phyloP scores from a whole-genome alignment of 2,888 invertebrate genomes.

The Drosophila neonasuta region DNA sequence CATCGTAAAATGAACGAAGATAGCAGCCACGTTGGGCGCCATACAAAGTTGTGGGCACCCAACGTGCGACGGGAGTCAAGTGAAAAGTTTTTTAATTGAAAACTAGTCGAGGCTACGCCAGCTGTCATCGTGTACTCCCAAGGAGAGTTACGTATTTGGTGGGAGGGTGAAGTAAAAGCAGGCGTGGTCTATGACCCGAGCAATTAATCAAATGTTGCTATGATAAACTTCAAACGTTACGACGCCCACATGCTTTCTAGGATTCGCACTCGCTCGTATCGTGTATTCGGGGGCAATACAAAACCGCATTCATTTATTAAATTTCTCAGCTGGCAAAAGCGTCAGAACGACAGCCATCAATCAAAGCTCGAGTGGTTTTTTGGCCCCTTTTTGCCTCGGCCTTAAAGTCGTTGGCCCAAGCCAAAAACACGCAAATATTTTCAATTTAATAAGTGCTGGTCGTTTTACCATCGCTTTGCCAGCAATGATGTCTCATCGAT shows the following conservation, averaged over 20 bases:
- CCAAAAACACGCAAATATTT: conserved; percentile 43
- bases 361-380: conserved; percentile 49
- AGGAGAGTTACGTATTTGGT: neutral
- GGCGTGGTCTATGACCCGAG: conserved; percentile 27
- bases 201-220: conserved; percentile 65
- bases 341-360: conserved; percentile 64
- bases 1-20: conserved; percentile 47
- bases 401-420: conserved; percentile 36
- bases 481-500: conserved; percentile 64
- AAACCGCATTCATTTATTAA: conserved; percentile 72
- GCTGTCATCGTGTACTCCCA: conserved; percentile 39
- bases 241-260: conserved; percentile 14
- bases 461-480: conserved; percentile 45
- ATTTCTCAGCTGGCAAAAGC: conserved; percentile 59
- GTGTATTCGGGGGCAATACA: conserved; percentile 25
- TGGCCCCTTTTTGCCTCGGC: conserved; percentile 12
- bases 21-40: conserved; percentile 19
- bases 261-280: conserved; percentile 3
- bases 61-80: conserved; percentile 20
- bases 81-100: conserved; percentile 59
- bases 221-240: conserved; percentile 55
- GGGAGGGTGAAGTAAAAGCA: neutral
- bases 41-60: conserved; percentile 40
- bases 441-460: conserved; percentile 67
- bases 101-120: conserved; percentile 42